These are phyloP conservation scores for Bathynomus jamesi DNA, from an alignment of 1,140 invertebrate species.

Conservation along the genomic window DNA sequence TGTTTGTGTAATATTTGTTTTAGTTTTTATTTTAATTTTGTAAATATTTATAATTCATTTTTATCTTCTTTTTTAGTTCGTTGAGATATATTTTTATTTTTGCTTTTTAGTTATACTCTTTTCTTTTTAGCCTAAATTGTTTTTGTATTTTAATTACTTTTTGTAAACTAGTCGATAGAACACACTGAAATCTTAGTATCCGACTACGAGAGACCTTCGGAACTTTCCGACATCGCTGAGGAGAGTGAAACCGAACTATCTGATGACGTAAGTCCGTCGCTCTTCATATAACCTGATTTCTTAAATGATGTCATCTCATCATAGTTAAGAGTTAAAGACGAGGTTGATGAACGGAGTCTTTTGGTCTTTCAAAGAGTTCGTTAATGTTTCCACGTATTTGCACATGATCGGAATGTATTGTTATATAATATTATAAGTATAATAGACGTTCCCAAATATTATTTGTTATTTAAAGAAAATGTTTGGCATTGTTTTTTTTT, in stretches of 20 bases:
- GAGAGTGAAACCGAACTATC: constrained; percentile 44
- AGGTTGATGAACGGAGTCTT: too few relatives aligned
- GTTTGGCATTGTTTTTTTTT: too few relatives aligned
- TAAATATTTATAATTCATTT: neutral
- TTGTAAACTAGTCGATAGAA: neutral
- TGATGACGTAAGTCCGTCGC: constrained; percentile 37
- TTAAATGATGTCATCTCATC: too few relatives aligned
- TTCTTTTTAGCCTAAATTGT: too few relatives aligned
- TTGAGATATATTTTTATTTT: neutral
- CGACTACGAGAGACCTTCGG: constrained; percentile 41
- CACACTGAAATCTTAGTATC: constrained; percentile 3
- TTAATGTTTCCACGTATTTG: too few relatives aligned
- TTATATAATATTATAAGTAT: too few relatives aligned
- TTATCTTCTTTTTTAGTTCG: neutral
- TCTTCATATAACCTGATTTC: too few relatives aligned
- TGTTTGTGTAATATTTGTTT: neutral
- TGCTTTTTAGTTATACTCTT: neutral
- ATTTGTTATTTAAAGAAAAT: too few relatives aligned
- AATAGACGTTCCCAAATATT: too few relatives aligned
- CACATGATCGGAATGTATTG: too few relatives aligned
- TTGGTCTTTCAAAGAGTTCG: too few relatives aligned
- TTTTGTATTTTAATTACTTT: neutral
- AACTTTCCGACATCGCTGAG: constrained; percentile 49
- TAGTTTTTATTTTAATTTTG: neutral
- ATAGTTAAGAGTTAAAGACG: too few relatives aligned